These are phyloP conservation scores for Sympetrum striolatum DNA, from an alignment of 2,888 invertebrate genomes.

Conservation along the genomic window DNA sequence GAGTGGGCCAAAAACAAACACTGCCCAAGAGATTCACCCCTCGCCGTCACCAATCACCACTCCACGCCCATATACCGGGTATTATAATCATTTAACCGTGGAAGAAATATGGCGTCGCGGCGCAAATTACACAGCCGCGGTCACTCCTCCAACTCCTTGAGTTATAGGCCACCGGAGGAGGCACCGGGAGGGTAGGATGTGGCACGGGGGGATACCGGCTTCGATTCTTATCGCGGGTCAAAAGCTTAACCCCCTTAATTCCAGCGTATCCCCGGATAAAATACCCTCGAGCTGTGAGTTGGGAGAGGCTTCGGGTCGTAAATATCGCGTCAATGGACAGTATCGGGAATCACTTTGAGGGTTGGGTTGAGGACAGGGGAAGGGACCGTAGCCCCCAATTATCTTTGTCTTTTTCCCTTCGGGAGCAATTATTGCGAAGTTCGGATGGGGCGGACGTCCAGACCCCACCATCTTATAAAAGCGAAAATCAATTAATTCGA, in stretches of 20 bases:
- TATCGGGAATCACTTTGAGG: constrained; percentile 31
- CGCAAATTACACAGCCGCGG: not conserved
- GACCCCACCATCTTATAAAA: not conserved
- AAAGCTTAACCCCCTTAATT: not conserved
- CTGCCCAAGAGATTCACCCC: not conserved
- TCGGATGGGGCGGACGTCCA: not conserved
- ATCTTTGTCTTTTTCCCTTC: not conserved
- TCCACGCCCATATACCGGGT: not conserved
- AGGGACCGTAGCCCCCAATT: not conserved
- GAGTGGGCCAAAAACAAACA: constrained; percentile 6
- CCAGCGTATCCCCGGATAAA: not conserved
- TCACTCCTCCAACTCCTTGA: not conserved
- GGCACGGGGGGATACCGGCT: not conserved
- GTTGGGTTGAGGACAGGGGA: not conserved
- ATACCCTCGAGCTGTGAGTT: not conserved
- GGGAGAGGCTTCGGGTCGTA: not conserved
- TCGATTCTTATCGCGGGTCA: not conserved
- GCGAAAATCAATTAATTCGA: not conserved
- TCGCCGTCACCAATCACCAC: not conserved
- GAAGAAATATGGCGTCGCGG: not conserved
- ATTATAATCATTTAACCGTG: not conserved
- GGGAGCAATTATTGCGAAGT: constrained; percentile 9
- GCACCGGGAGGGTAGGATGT: not conserved
- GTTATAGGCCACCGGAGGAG: not conserved
- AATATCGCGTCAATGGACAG: not conserved